phyloP scores from a whole-genome alignment of 2,888 invertebrate species.

The Protophormia terraenovae region DNA sequence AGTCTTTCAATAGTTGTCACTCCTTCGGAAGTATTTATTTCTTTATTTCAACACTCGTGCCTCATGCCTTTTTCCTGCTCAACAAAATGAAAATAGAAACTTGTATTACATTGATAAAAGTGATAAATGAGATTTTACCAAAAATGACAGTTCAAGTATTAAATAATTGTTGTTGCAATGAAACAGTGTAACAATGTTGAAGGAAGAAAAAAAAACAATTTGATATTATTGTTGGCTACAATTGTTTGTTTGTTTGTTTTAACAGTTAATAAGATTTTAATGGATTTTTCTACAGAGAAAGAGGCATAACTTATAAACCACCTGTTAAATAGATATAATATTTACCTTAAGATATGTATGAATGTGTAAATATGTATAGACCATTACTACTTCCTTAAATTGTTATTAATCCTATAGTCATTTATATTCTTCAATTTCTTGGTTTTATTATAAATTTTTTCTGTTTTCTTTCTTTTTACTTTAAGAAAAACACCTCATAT shows the following conservation, averaged over 20 bases:
- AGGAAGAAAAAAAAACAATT: constrained; percentile 34
- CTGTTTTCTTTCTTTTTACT: neutral
- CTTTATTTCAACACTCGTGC: constrained; percentile 47
- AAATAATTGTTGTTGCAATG: constrained; percentile 41
- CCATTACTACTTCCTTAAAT: constrained; percentile 33
- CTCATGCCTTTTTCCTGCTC: constrained; percentile 22
- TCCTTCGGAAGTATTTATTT: constrained; percentile 65
- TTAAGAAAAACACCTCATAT: constrained; percentile 65
- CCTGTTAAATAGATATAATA: constrained; percentile 71
- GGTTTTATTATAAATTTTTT: constrained; percentile 26
- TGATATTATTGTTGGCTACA: constrained; percentile 48
- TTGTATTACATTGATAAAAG: constrained; percentile 35
- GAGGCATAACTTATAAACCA: constrained; percentile 65
- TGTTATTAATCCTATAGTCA: constrained; percentile 38
- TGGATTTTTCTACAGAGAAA: constrained; percentile 70
- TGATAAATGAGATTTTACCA: constrained; percentile 65
- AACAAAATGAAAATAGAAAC: neutral
- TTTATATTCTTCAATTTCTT: constrained; percentile 61
- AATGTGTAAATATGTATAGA: neutral
- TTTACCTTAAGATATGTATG: neutral
- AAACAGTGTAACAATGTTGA: constrained; percentile 63
- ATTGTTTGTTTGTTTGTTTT: constrained; percentile 67
- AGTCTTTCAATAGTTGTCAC: constrained; percentile 67
- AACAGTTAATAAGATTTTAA: constrained; percentile 77
- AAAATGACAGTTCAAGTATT: constrained; percentile 66